Percentiles rank a stretch among this genome's conserved stretches.
phyloP scores from a whole-genome alignment of 2,113 vertebrate genomes.

The Poecilia latipinna region DNA sequence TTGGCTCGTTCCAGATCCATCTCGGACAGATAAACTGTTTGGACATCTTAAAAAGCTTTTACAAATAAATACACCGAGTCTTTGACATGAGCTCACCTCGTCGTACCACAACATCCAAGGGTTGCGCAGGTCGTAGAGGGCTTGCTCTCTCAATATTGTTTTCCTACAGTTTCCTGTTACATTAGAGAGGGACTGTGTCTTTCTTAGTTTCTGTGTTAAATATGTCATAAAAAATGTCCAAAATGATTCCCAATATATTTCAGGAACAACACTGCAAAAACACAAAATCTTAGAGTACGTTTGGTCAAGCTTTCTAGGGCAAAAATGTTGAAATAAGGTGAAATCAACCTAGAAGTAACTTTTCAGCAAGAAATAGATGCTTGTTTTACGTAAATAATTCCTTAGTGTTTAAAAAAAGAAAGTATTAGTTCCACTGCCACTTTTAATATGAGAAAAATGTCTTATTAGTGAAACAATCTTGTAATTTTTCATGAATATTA shows the following conservation, averaged over 20 bases:
- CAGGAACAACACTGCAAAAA: conserved; percentile 15
- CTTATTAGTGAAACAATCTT: no score
- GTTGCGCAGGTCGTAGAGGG: conserved; percentile 27
- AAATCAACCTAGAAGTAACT: no score
- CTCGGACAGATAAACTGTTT: conserved; percentile 63
- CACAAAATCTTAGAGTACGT: no score
- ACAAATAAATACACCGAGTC: conserved; percentile 17
- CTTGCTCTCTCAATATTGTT: conserved; percentile 39
- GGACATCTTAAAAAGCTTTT: conserved; percentile 48
- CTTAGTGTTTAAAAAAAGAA: no score
- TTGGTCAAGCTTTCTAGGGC: no score
- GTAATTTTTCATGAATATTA: no score
- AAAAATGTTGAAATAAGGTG: no score
- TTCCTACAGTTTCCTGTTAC: conserved; percentile 15
- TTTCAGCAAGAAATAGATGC: no score
- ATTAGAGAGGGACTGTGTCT: neutral
- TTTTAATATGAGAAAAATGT: no score
- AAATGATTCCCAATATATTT: conserved; percentile 10
- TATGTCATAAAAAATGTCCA: conserved; percentile 25
- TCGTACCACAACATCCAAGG: conserved; percentile 27
- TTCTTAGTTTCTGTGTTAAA: neutral
- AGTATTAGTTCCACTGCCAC: no score
- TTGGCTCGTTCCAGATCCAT: conserved; percentile 54
- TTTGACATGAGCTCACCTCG: conserved; percentile 37
- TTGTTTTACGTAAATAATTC: no score